Percentiles rank a stretch among this genome's conserved stretches.
Evolutionary conservation across 2,888 invertebrate species (phyloP).

Genomic region (Automeris io): DNA sequence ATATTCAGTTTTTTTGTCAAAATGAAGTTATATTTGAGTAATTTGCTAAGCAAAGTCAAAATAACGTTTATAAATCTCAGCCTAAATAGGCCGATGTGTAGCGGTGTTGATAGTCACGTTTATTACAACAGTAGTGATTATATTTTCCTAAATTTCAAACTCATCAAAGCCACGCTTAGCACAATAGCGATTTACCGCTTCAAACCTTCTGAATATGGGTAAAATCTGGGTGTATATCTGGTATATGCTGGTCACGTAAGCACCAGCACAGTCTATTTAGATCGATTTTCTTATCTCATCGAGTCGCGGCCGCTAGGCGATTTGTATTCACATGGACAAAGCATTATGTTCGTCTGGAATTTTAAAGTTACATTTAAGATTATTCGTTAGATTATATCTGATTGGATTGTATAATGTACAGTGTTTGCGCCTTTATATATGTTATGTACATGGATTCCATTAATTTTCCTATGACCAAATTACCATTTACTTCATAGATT

Average conservation of each 20-base stretch:
- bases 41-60: too few species aligned
- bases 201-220: slow-evolving; percentile 13
- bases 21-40: too few species aligned
- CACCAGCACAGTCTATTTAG: slow-evolving; percentile 28
- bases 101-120: too few species aligned
- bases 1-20: too few species aligned
- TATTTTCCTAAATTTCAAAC: too few species aligned
- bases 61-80: too few species aligned
- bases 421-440: too few species aligned
- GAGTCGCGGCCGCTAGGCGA: slow-evolving; percentile 21
- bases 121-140: too few species aligned
- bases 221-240: slow-evolving; percentile 5
- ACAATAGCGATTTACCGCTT: slow-evolving; percentile 4
- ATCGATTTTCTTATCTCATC: slow-evolving; percentile 46
- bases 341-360: slow-evolving; percentile 28
- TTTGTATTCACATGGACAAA: slow-evolving; percentile 38
- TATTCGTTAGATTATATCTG: background rate
- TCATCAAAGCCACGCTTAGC: background rate
- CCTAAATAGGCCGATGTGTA: too few species aligned
- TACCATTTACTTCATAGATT: too few species aligned
- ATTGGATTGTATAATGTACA: background rate
- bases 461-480: too few species aligned
- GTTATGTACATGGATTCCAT: too few species aligned
- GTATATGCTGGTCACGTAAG: slow-evolving; percentile 14
- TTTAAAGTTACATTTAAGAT: slow-evolving; percentile 38